Evolutionary conservation across 2,113 vertebrate species (phyloP).

Genomic region (Salvelinus fontinalis): DNA sequence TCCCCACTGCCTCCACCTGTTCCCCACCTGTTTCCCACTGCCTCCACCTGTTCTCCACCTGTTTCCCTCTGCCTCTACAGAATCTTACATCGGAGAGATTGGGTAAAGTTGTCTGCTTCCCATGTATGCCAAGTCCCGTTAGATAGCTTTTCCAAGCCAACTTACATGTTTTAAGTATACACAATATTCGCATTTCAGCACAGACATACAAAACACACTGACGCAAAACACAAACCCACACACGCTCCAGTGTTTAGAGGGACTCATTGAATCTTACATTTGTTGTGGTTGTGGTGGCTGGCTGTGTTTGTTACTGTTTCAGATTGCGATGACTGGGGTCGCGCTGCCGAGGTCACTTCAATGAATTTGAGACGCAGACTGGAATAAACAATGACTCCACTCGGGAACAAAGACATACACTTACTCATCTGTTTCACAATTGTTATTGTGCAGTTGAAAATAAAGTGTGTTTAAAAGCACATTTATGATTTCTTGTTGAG

Average conservation of each 20-base stretch:
- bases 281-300: constrained; percentile 25
- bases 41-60: no score
- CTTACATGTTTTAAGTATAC: no score
- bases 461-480: no score
- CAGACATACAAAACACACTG: constrained; percentile 37
- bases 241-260: constrained; percentile 46
- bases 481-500: no score
- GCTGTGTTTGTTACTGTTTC: constrained; percentile 44
- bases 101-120: no score
- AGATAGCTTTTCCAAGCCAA: no score
- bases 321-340: constrained; percentile 59
- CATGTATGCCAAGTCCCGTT: no score
- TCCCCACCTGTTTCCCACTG: no score
- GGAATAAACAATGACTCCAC: constrained; percentile 45
- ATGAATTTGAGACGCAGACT: constrained; percentile 49
- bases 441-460: no score
- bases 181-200: neutral
- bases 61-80: neutral
- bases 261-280: no score
- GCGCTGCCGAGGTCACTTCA: constrained; percentile 66
- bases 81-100: no score
- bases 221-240: constrained; percentile 30
- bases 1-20: no score
- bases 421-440: constrained; percentile 7
- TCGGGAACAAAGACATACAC: constrained; percentile 43